phyloP scores from a whole-genome alignment of 2,888 invertebrate genomes.

The Lissonota sp. region DNA sequence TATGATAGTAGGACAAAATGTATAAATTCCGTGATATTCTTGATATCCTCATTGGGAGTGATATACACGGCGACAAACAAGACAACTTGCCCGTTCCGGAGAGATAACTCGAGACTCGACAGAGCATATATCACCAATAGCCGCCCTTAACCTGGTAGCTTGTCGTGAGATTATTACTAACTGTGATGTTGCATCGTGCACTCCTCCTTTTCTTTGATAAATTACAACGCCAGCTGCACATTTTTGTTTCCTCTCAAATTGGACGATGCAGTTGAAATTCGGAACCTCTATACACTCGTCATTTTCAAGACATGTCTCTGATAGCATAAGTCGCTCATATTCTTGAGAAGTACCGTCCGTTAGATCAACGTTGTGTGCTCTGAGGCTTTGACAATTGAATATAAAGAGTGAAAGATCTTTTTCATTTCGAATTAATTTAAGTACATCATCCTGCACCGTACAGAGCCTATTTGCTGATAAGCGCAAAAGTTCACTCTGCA shows the following conservation, averaged over 20 bases:
- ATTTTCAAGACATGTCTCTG: conserved; percentile 46
- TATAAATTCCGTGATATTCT: conserved; percentile 8
- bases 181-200: not conserved
- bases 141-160: not conserved
- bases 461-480: conserved; percentile 15
- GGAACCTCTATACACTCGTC: conserved; percentile 40
- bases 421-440: not conserved
- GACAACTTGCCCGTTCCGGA: not conserved
- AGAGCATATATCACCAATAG: conserved; percentile 45
- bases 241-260: conserved; percentile 31
- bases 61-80: not conserved
- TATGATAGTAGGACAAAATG: conserved; percentile 11
- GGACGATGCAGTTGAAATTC: conserved; percentile 42
- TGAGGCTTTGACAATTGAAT: conserved; percentile 55
- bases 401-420: conserved; percentile 17
- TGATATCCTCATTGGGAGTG: not conserved
- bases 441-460: conserved; percentile 1
- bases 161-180: not conserved
- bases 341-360: conserved; percentile 43
- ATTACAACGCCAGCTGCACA: conserved; percentile 41
- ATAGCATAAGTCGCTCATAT: conserved; percentile 30
- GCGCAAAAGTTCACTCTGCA: conserved; percentile 13
- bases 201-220: conserved; percentile 4
- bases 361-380: conserved; percentile 39
- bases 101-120: not conserved